These are phyloP conservation scores for Anaspis maculata DNA, from an alignment of 2,888 invertebrate species.

Conservation along the genomic window DNA sequence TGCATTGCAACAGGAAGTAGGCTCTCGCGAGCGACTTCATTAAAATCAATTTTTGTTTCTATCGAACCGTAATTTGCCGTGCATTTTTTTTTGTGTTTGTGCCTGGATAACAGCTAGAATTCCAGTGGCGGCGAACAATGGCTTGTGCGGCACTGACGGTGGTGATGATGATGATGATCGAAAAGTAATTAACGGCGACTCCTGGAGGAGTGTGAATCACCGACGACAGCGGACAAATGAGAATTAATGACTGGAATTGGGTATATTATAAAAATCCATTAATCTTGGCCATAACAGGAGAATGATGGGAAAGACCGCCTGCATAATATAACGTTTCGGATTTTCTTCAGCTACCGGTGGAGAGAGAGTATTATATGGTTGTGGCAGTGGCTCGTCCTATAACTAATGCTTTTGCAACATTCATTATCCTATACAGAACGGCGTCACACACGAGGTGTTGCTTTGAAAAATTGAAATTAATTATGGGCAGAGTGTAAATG, in stretches of 20 bases:
- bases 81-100: too few species aligned
- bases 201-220: conserved; percentile 26
- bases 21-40: too few species aligned
- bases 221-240: conserved; percentile 36
- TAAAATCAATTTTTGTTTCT: too few species aligned
- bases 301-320: conserved; percentile 28
- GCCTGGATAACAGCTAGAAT: too few species aligned
- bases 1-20: too few species aligned
- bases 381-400: too few species aligned
- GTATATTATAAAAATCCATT: conserved; percentile 33
- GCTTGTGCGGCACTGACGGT: conserved; percentile 13
- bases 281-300: conserved; percentile 29
- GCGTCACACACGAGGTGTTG: too few species aligned
- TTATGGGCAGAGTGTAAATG: conserved; percentile 4
- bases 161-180: conserved; percentile 18
- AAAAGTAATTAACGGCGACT: conserved; percentile 29
- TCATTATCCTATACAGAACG: conserved; percentile 11
- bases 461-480: conserved; percentile 15
- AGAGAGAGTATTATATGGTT: conserved; percentile 16
- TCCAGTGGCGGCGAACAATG: too few species aligned
- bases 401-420: conserved; percentile 24
- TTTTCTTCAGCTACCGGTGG: conserved; percentile 2
- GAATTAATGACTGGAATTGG: conserved; percentile 37
- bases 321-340: conserved; percentile 15
- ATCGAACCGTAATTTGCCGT: too few species aligned